Evolutionary conservation across 2,113 vertebrate species (phyloP), one percentile per base, ranked within the genome.

Genomic region (Rattus rattus): DNA sequence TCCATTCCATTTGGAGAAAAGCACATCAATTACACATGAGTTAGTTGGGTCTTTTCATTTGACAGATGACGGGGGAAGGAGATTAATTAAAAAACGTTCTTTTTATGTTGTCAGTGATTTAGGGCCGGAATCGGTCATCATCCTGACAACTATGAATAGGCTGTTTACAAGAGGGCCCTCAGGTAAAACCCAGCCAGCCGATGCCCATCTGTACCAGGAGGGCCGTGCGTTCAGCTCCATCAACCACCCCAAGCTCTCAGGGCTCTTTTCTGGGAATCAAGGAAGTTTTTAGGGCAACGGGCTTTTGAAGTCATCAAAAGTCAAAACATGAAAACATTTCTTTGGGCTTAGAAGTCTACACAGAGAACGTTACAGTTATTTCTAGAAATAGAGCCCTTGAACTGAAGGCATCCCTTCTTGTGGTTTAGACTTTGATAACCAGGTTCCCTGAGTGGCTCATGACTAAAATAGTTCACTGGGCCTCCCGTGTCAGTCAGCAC

Each of bases 301-400:
- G 56, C 88, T 94, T 98, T 97, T 97, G 96, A 97, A 97, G 95
- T 88, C 43, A 67, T 97, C 87, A 90, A 93, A 97, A 97, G 65
- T 97, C 72, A 90, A 93, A 97, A 96, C 93, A 94, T 94, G 95
- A 97, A 97, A 96, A 96, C 61, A 73, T 70, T 94, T 95, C 94
- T 95, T 91, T 96, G 95, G 77, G 87, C 22, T 95, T 91, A 96
- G 88, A 97, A 95, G 91, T 92, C 89, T 92, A 79, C 92, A 96
- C 63, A 97, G 97, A 97, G 83, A 89, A 94, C 54, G 39, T 89
- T 89, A 83, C 59, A 96, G 96, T 93, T 97, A 95, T 96, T 96
- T 97, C 95, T 96, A 94, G 95, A 97, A 97, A 97, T 95, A 97
- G 94, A 96, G 91, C 89, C 91, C 93, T 97, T 97, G 94, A 97